Base-by-base conservation (phyloP, 2,888 invertebrate genomes). In the Plebejus anna region DNA sequence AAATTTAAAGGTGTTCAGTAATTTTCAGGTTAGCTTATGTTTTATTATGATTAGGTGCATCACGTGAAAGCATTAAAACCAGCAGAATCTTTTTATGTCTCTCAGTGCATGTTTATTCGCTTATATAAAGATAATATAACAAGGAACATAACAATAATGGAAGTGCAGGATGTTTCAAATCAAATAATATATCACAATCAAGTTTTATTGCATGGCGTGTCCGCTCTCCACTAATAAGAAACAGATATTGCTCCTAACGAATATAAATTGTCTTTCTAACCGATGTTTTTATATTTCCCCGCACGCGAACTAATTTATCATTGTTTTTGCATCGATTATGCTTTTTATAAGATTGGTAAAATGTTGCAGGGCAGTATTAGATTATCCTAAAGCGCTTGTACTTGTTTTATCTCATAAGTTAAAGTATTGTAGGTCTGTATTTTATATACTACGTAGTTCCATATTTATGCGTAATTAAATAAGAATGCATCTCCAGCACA, bases 241-340 rank as follows among this genome's bases (percentile, higher is more conserved):
- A 84, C 71, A 76, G 76, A 76, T 87, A 83, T 83, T 82, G 82
- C 86, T 87, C 82, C 85, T 89, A 90, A 91, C 89, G 87, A 90
- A 90, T 89, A 91, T 86, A 88, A 91, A 91, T 89, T 73, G 73
- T 73, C 89, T 87, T 86, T 86, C 81, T 81, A 83, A 83, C 85
- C 87, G 90, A 88, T 90, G 90, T 87, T 88, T 91, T 91, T 89
- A 91, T 90, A 89, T 87, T 88, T 87, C 86, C 83, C 84, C 86
- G 83, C 91, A 91, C 90, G 91, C 91, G 83, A 91, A 79, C 82
- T 80, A 73, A 73, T 73, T 55, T 55, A 73, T 73, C 73, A 79
- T 77, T 81, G 86, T 88, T 81, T 79, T 78, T 73, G 55, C 73
- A 73, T 55, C 55, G 55, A 73, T 73, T 73, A 73, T 32, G 73